A percentile compares a stretch with the other conserved stretches of the same genome.
These are phyloP conservation scores for Hipparchia sbordonii DNA, from an alignment of 2,888 invertebrate genomes.

Conservation along the genomic window DNA sequence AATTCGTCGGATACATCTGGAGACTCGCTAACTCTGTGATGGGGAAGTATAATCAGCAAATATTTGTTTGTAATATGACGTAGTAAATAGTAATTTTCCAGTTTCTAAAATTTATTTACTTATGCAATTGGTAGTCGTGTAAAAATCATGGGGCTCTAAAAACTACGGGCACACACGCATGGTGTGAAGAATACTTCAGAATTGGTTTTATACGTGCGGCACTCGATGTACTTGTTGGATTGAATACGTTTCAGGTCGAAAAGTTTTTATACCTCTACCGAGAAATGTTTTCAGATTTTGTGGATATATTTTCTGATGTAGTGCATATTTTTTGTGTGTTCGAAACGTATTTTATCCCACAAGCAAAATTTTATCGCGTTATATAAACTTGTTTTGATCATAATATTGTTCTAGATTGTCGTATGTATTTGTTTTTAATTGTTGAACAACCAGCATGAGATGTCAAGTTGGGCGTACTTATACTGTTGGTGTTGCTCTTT, in stretches of 20 bases:
- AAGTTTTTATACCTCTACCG: not conserved
- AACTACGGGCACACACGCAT: slow-evolving; percentile 42
- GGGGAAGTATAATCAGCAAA: too few species aligned
- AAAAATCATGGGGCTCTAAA: slow-evolving; percentile 36
- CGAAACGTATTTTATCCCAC: slow-evolving; percentile 15
- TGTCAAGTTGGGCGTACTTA: not conserved
- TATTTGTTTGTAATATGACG: too few species aligned
- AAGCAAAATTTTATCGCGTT: slow-evolving; percentile 14
- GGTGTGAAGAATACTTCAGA: slow-evolving; percentile 43
- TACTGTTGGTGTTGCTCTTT: slow-evolving; percentile 7
- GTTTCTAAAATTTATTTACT: too few species aligned
- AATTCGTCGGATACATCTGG: not conserved
- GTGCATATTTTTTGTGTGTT: not conserved
- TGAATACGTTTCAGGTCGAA: slow-evolving; percentile 32
- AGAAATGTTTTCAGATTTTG: not conserved
- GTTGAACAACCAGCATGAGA: slow-evolving; percentile 11
- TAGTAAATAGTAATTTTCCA: too few species aligned
- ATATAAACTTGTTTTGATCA: not conserved
- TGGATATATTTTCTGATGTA: too few species aligned
- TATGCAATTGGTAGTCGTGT: slow-evolving; percentile 50
- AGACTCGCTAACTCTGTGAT: too few species aligned
- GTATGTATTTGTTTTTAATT: slow-evolving; percentile 7
- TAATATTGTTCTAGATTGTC: slow-evolving; percentile 11
- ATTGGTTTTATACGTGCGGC: slow-evolving; percentile 10
- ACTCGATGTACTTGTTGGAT: slow-evolving; percentile 21